These are phyloP conservation scores for Amphilophus citrinellus DNA, from an alignment of 2,113 vertebrate genomes.

Conservation along the genomic window DNA sequence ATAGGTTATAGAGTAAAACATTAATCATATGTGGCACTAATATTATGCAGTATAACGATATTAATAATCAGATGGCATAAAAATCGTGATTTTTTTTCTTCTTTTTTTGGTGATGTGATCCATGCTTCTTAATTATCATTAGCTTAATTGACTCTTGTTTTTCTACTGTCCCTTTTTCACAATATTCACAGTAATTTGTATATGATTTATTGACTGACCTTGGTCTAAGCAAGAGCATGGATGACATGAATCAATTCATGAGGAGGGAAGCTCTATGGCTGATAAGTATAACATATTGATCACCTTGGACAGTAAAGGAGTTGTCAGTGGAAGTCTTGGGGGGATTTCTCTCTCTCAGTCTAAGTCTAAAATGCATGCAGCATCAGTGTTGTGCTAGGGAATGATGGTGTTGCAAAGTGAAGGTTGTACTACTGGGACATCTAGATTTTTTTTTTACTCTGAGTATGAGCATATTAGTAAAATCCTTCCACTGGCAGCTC, in stretches of 20 bases:
- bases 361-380: background rate
- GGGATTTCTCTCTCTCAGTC: conserved; percentile 2
- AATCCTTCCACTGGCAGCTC: conserved; percentile 35
- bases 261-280: conserved; percentile 38
- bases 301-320: background rate
- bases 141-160: background rate
- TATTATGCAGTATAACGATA: background rate
- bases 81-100: background rate
- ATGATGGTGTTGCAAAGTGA: background rate
- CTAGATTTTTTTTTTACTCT: background rate
- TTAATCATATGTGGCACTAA: background rate
- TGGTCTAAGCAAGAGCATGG: conserved; percentile 28
- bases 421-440: conserved; percentile 20
- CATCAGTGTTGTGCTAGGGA: background rate
- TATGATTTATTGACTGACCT: conserved; percentile 45
- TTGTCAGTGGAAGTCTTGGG: conserved; percentile 18
- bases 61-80: background rate
- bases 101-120: background rate
- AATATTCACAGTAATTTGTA: conserved; percentile 32
- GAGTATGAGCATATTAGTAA: background rate
- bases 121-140: background rate
- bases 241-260: conserved; percentile 40
- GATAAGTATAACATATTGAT: conserved; percentile 65
- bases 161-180: background rate
- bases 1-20: background rate